Conservation (phyloP, 2,888 invertebrate species). For the Ceriagrion tenellum region DNA sequence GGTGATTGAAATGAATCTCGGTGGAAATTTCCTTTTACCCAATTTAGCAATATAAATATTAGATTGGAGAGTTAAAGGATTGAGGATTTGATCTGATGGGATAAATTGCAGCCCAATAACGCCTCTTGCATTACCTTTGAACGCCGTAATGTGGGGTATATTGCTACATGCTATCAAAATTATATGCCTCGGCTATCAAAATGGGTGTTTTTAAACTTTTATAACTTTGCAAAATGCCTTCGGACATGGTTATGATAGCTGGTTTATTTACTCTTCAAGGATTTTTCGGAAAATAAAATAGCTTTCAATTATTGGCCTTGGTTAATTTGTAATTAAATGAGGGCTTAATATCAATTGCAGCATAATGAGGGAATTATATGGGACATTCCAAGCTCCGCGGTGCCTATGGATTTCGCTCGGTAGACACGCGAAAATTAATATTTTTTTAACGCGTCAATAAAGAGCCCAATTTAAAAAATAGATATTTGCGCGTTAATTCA, state of each 20-base stretch:
- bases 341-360: neutral
- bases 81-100: neutral
- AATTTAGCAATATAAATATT: constrained; percentile 16
- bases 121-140: neutral
- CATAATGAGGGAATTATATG: neutral
- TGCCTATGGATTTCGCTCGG: neutral
- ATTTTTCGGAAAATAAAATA: neutral
- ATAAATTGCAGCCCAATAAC: neutral
- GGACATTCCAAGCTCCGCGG: neutral
- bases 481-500: too few species aligned
- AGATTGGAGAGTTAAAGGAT: constrained; percentile 21
- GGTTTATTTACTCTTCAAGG: neutral
- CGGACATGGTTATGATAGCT: neutral
- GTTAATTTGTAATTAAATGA: constrained; percentile 6
- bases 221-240: neutral
- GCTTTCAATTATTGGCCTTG: neutral
- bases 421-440: neutral
- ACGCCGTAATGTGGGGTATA: neutral
- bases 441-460: neutral
- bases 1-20: neutral
- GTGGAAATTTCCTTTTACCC: neutral
- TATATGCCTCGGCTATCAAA: neutral
- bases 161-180: neutral
- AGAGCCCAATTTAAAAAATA: too few species aligned
- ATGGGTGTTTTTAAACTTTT: neutral